A percentile compares a stretch with the other conserved stretches of the same genome.
Evolutionary conservation across 2,113 vertebrate genomes (phyloP).

Genomic region (Pao palembangensis): DNA sequence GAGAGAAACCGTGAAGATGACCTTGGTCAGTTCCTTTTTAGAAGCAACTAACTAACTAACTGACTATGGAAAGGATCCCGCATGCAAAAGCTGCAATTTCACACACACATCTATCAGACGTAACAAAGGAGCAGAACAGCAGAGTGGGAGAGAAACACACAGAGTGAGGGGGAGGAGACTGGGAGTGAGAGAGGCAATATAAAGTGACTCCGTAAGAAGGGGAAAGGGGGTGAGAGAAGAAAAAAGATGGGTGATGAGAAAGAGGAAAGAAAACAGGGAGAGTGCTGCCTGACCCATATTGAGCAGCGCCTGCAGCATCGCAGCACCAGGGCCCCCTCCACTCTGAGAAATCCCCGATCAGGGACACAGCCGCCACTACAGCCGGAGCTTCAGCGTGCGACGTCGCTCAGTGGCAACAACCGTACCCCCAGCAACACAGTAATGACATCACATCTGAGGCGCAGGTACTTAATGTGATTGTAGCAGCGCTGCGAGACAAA

Average conservation of each 20-base stretch:
- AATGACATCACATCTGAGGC: slow-evolving; percentile 64
- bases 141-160: slow-evolving; percentile 37
- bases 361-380: slow-evolving; percentile 48
- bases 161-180: slow-evolving; percentile 25
- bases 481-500: slow-evolving; percentile 40
- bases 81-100: neutral
- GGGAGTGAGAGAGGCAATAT: slow-evolving; percentile 22
- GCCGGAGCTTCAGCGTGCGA: slow-evolving; percentile 48
- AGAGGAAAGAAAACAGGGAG: slow-evolving; percentile 36
- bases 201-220: slow-evolving; percentile 35
- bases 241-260: slow-evolving; percentile 37
- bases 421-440: slow-evolving; percentile 59
- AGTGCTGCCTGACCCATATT: slow-evolving; percentile 75
- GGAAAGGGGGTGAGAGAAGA: slow-evolving; percentile 18
- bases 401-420: slow-evolving; percentile 62
- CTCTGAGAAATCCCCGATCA: slow-evolving; percentile 50
- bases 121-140: slow-evolving; percentile 58
- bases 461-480: slow-evolving; percentile 38
- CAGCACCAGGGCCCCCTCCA: slow-evolving; percentile 63
- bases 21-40: too few species aligned
- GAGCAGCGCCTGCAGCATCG: slow-evolving; percentile 70
- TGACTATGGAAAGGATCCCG: too few species aligned
- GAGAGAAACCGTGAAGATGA: slow-evolving; percentile 8
- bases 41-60: too few species aligned
- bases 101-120: slow-evolving; percentile 38